Evolutionary conservation across 2,888 invertebrate genomes (phyloP), one percentile per base, ranked within the genome.

Genomic region (Ophraella communa): DNA sequence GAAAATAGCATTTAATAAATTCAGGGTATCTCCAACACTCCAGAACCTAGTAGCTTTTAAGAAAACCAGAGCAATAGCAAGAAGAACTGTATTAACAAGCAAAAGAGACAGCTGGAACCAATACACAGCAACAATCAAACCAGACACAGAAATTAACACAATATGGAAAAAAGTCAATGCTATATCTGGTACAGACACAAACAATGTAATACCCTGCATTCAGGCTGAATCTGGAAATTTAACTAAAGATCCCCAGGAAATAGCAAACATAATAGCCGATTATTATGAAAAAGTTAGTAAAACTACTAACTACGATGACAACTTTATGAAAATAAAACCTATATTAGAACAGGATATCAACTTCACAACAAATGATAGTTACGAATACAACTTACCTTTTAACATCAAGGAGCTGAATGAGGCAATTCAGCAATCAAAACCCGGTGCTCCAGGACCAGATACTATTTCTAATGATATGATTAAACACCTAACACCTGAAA

Each of bases 41-140:
- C 52, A n/a, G 5, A 63, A 63, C 27, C 11, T 57, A 30, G 44
- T 58, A 30, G 52, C n/a, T n/a, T 58, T 63, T 33, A 63, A 57
- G 52, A 24, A 47, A 5, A n/a, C 24, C 1, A 51, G 58, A 45
- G 24, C 58, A 24, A 52, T 11, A 64, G 63, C 64, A 14, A 44
- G 45, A 23, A 18, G 14, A 35, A 17, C 53, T 33, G 58, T 58
- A 52, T 20, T 45, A 17, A 20, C 53, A 17, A 27, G 20, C 11
- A 51, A 53, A 21, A 57, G 24, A 27, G n/a, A 33, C 14, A 33
- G 17, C 3, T 62, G 62, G 55, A 24, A 24, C 5, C 24, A 24
- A 5, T 24, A 24, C 24, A 24, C 24, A 24, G 3, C 24, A 4
- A 24, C 24, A 24, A 3, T 24, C 5, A 24, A 3, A 24, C 24